phyloP scores from a whole-genome alignment of 2,797 vertebrate species.

The Bradypodion ventrale region DNA sequence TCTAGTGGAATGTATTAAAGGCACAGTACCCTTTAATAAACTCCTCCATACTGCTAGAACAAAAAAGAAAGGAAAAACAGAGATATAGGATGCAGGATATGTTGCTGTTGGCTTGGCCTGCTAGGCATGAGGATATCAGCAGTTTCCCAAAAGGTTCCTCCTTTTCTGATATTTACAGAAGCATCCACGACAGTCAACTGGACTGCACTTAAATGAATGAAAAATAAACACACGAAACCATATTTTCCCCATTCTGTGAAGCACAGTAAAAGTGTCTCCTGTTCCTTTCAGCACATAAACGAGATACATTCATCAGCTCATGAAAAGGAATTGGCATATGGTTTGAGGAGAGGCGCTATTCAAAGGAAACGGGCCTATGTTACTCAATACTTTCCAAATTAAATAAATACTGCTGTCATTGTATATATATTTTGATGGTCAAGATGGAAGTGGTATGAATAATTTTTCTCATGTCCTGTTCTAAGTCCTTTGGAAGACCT shows the following conservation, averaged over 20 bases:
- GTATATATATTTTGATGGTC: slow-evolving; percentile 26
- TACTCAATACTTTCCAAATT: slow-evolving; percentile 32
- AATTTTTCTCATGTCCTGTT: slow-evolving; percentile 11
- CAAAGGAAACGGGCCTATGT: slow-evolving; percentile 18
- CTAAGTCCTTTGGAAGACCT: slow-evolving; percentile 45
- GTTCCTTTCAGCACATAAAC: slow-evolving; percentile 39
- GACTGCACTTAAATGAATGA: slow-evolving; percentile 41
- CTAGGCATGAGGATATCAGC: slow-evolving; percentile 8
- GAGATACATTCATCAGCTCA: slow-evolving; percentile 17
- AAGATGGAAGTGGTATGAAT: neutral
- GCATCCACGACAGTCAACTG: slow-evolving; percentile 27
- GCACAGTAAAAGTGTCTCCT: slow-evolving; percentile 44
- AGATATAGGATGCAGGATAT: neutral
- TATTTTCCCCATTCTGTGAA: slow-evolving; percentile 58
- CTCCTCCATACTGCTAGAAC: slow-evolving; percentile 17
- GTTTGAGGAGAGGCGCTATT: neutral
- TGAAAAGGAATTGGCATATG: slow-evolving; percentile 26
- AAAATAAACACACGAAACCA: slow-evolving; percentile 52
- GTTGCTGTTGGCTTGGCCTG: slow-evolving; percentile 39
- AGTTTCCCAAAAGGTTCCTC: slow-evolving; percentile 28
- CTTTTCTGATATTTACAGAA: slow-evolving; percentile 52
- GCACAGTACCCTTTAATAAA: too few relatives aligned
- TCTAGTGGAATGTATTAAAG: too few relatives aligned
- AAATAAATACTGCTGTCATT: neutral
- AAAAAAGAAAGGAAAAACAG: slow-evolving; percentile 20